Conservation (phyloP, 2,888 invertebrate genomes). For the Heliconius hortense region DNA sequence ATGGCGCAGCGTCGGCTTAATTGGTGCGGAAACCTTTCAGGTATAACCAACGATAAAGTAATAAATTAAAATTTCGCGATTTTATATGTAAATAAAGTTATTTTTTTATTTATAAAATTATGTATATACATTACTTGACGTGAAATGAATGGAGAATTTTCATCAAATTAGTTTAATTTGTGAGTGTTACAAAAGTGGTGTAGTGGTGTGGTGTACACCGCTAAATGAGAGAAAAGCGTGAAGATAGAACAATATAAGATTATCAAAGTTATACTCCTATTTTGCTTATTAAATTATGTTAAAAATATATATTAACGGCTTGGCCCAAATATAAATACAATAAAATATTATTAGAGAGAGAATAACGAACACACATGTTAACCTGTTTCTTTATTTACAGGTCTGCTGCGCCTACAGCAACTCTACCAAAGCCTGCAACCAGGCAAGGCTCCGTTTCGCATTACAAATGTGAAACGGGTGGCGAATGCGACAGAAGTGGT, state of each 20-base stretch:
- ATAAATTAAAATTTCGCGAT: conserved; percentile 17
- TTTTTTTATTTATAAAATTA: conserved; percentile 14
- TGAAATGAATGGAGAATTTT: not conserved
- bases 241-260: not conserved
- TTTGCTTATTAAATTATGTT: not conserved
- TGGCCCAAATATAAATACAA: no score
- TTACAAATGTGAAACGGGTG: conserved; percentile 92
- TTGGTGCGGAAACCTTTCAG: conserved; percentile 27
- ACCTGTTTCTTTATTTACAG: conserved; percentile 68
- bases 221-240: not conserved
- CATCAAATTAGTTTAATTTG: conserved; percentile 4
- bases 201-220: no score
- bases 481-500: conserved; percentile 91
- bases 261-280: not conserved
- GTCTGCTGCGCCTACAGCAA: conserved; percentile 93
- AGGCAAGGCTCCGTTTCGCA: conserved; percentile 91
- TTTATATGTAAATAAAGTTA: conserved; percentile 8
- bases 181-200: not conserved
- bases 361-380: not conserved
- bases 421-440: conserved; percentile 93
- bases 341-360: not conserved
- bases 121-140: not conserved
- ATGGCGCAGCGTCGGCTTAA: conserved; percentile 25
- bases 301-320: no score
- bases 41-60: conserved; percentile 8